Evolutionary conservation across 2,113 vertebrate genomes (phyloP), one percentile per base, ranked within the genome.

Genomic region (Toxotes jaculatrix): DNA sequence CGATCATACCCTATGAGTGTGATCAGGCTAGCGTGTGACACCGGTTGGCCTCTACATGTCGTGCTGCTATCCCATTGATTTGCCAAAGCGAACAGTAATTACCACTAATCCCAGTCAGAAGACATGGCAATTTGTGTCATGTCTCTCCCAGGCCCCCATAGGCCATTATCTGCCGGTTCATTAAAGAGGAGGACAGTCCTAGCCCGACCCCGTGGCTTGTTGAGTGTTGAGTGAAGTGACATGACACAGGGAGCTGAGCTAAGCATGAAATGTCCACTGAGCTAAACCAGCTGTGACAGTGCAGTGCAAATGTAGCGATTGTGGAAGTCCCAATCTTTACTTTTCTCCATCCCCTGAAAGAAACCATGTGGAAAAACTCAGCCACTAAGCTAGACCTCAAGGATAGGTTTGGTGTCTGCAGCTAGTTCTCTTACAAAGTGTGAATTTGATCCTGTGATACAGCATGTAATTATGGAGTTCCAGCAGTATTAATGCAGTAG

Each of bases 41-140:
- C 53, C 3, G 57, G 65, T 79, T 83, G 86, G 90, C 92, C 89
- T 91, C 68, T 84, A 68, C 5, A 78, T 85, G 89, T 86, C 74
- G 66, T 61, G 9, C 77, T 74, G 62, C 82, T 76, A 85, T 87
- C 78, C 87, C 89, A 92, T 90, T 92, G 91, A 94, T 94, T 88
- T 91, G 69, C 79, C 79, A 67, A 62, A 68, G 80, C 86, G 64
- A 90, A 78, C 82, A 87, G 90, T 94, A 94, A 94, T 93, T 93
- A 92, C 80, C 72, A 70, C 88, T 92, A 93, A 94, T 93, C 92
- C 93, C 74, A 89, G 92, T 93, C 91, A 90, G 88, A 92, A 90
- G 90, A 92, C 88, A 74, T 82, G 79, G 90, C 87, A 82, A 88
- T 93, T 91, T 92, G 91, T 89, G 92, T 88, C 91, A 83, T 79